These are phyloP conservation scores for Embiotoca jacksoni DNA, from an alignment of 2,113 vertebrate genomes.

Conservation along the genomic window DNA sequence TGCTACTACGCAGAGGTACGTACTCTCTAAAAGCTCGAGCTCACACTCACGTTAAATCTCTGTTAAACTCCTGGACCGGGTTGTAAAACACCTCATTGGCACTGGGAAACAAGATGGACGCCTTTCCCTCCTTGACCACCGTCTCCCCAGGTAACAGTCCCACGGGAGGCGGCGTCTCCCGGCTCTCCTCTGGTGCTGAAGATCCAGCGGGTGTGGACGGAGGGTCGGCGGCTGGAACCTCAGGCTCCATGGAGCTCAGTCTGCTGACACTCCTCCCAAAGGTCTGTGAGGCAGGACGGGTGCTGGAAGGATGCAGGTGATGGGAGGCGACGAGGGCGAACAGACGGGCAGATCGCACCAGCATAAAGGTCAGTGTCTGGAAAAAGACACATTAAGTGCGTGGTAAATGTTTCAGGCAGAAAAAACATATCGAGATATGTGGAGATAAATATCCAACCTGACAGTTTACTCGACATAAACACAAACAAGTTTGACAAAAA, in stretches of 20 bases:
- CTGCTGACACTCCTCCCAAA: neutral
- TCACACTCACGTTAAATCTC: conserved; percentile 91
- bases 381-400: neutral
- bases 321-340: conserved; percentile 10
- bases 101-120: conserved; percentile 88
- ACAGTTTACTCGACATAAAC: too few relatives aligned
- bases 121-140: conserved; percentile 88
- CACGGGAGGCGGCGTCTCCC: neutral
- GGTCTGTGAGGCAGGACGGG: neutral
- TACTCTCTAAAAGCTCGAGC: neutral
- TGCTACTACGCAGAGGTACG: too few relatives aligned
- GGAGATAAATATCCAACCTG: too few relatives aligned
- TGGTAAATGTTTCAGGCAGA: neutral
- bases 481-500: too few relatives aligned
- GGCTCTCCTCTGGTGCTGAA: neutral
- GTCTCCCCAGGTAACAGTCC: conserved; percentile 81
- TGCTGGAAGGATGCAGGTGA: neutral
- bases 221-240: conserved; percentile 3
- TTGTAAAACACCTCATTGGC: conserved; percentile 96
- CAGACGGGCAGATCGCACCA: conserved; percentile 26
- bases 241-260: conserved; percentile 57
- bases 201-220: neutral
- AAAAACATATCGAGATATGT: neutral
- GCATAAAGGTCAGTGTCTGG: conserved; percentile 55
- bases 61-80: conserved; percentile 94